Evolutionary conservation across 1,140 invertebrate species (phyloP), one percentile per base, ranked within the genome.

Genomic region (Chrysoperla carnea): DNA sequence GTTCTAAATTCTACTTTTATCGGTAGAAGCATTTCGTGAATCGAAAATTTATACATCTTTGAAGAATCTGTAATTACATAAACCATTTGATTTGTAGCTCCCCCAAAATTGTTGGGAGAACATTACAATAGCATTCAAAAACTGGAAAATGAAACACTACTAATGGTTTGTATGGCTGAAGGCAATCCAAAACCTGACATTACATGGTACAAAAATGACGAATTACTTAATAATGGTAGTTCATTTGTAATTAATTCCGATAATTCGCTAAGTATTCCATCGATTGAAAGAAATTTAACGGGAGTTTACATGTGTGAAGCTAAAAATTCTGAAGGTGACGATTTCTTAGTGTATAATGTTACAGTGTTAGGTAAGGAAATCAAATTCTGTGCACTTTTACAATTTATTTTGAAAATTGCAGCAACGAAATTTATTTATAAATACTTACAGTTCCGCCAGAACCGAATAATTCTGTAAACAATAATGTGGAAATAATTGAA

Each of bases 241-340:
- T 3, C 5, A 3, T 23, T 23, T 23, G 5, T 23, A 23, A 23
- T 23, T 23, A 23, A 23, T 23, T 3, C 17, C 5, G 17, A 23
- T 23, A 23, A 23, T 23, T 23, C 17, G 5, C 17, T 23, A 5
- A 23, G 17, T 23, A 5, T 23, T 23, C 17, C 17, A 23, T 23
- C 17, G 5, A 23, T 23, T 45, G 52, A 27, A 48, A 52, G 8
- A 36, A 37, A 29, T 33, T 33, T 12, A 11, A 33, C 8, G 4
- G 31, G 31, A 11, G 6, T 33, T 33, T 33, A 33, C 6, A 33
- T 4, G n/a, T 33, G 31, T 33, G 31, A 33, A 6, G 31, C 31
- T 4, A 12, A 2, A 12, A 33, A 33, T 6, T 33, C 8, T 6
- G 31, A 33, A 33, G 31, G 31, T 23, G 17, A 3, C 2, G 17